These are phyloP conservation scores for Cavia porcellus DNA, from an alignment of 2,113 vertebrate genomes.

Conservation along the genomic window DNA sequence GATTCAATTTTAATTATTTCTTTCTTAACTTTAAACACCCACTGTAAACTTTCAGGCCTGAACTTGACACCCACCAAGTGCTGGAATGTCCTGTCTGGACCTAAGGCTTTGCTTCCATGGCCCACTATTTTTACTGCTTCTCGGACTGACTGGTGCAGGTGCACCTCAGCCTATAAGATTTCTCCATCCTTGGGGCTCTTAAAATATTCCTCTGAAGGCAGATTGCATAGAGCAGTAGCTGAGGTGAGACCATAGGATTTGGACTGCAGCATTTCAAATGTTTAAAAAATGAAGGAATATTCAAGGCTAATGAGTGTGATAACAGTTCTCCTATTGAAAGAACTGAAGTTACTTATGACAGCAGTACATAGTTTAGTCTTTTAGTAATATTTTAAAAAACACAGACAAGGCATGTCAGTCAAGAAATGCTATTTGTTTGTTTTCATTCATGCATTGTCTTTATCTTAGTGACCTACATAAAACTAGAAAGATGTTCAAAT, in stretches of 20 bases:
- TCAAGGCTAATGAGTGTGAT: background rate
- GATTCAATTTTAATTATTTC: background rate
- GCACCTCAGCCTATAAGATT: background rate
- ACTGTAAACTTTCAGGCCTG: background rate
- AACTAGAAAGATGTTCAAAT: constrained; percentile 46
- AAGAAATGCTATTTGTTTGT: constrained; percentile 1
- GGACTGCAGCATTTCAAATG: background rate
- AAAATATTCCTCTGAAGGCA: background rate
- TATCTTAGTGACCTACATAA: constrained; percentile 48
- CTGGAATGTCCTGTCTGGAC: background rate
- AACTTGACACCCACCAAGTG: background rate
- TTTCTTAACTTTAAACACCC: background rate
- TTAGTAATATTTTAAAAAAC: background rate
- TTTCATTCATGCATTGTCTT: background rate
- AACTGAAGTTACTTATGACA: background rate
- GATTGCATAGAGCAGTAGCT: background rate
- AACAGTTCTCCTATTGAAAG: background rate
- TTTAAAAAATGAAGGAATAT: background rate
- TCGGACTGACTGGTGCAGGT: background rate
- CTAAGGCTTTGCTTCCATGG: background rate
- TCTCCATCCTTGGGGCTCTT: background rate
- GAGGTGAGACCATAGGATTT: background rate
- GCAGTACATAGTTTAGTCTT: background rate
- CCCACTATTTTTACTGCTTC: background rate
- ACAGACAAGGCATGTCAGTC: background rate